These are phyloP conservation scores for Polyodon spathula DNA, from an alignment of 2,113 vertebrate genomes.

Conservation along the genomic window DNA sequence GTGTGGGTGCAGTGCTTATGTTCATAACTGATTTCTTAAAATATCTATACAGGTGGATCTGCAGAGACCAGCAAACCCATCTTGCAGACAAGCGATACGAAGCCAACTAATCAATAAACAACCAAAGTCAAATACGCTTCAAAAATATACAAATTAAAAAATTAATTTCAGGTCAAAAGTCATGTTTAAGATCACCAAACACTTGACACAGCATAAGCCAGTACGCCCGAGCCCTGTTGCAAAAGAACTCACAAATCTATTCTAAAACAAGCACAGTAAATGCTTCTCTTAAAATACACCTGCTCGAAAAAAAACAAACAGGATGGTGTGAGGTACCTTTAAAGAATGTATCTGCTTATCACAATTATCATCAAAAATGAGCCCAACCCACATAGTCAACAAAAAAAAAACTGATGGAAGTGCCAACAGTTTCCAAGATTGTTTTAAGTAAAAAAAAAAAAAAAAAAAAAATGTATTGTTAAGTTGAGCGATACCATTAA, in stretches of 20 bases:
- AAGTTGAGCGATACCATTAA: too few relatives aligned
- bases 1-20: too few relatives aligned
- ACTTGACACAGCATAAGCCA: constrained; percentile 9
- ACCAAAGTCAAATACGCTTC: constrained; percentile 21
- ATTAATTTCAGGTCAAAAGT: constrained; percentile 5
- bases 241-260: too few relatives aligned
- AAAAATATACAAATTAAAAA: constrained; percentile 13
- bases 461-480: too few relatives aligned
- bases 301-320: constrained; percentile 15
- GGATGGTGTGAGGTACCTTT: background rate
- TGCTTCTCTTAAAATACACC: too few relatives aligned
- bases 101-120: constrained; percentile 22
- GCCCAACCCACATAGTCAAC: constrained; percentile 29
- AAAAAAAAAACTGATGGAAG: constrained; percentile 21
- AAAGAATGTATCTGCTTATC: constrained; percentile 22
- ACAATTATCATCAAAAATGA: constrained; percentile 47
- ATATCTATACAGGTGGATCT: constrained; percentile 23
- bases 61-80: too few relatives aligned
- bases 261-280: too few relatives aligned
- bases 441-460: too few relatives aligned
- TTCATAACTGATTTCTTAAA: constrained; percentile 22
- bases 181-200: background rate
- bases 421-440: constrained; percentile 25
- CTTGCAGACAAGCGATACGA: too few relatives aligned
- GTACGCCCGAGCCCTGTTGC: too few relatives aligned